Evolutionary conservation across 2,113 vertebrate genomes (phyloP), one percentile per base, ranked within the genome.

Genomic region (Scolopax mira): DNA sequence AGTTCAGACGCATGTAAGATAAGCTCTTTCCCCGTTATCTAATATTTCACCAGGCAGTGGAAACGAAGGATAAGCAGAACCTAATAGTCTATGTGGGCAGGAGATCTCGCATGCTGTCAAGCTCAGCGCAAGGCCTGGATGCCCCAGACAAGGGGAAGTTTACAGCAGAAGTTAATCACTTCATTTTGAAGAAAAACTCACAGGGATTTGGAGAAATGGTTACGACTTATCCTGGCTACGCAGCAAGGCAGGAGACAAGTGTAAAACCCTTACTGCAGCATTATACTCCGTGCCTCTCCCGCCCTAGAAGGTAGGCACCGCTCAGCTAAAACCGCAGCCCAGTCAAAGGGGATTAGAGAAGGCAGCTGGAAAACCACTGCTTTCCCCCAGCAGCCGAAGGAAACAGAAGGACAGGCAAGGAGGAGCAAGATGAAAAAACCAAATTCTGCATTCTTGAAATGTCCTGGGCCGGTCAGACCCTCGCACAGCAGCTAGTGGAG

Each of bases 21-120:
- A 97, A 97, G 96, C 96, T 96, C 96, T 93, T 93, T 95, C 84
- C 90, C 95, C n/a, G 55, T 98, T 98, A 98, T 98, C 98, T 97
- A 97, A 88, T 97, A 97, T 98, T 98, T 98, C 95, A 96, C 95
- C 94, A 97, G 95, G 97, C 96, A 93, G 96, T 94, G 95, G 95
- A 96, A 97, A 94, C 79, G 95, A 97, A 97, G 98, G 97, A 97
- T 96, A 97, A 98, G 95, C 96, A 97, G 93, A 96, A 93, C 91
- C 96, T 97, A 97, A 98, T 94, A 93, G 93, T 90, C 96, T 96
- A 81, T 86, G 91, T 95, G 96, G 95, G 93, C 92, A 97, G 96
- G 82, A 96, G 95, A 98, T 97, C 95, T 93, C 75, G 92, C 97
- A 88, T 74, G 95, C 96, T 89, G 90, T 91, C 94, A 95, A 95